A percentile compares a stretch with the other conserved stretches of the same genome.
These are phyloP conservation scores for Myiozetetes cayanensis DNA, from an alignment of 2,113 vertebrate species.

Conservation along the genomic window DNA sequence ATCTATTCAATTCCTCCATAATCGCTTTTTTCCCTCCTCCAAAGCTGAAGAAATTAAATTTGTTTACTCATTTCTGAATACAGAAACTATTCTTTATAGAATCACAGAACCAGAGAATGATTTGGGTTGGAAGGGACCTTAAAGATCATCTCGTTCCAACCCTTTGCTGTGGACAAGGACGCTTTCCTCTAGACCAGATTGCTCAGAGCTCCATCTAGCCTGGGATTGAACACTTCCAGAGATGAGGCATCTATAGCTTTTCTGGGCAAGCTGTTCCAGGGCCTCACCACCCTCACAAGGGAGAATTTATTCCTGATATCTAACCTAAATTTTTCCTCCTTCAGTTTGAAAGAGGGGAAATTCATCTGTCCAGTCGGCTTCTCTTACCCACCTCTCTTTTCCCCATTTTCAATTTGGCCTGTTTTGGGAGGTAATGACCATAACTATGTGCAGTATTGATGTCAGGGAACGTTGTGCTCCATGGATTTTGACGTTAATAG, in stretches of 20 bases:
- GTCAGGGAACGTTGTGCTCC: background rate
- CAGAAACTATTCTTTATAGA: background rate
- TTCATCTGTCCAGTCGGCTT: background rate
- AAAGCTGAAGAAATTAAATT: background rate
- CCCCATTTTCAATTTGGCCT: background rate
- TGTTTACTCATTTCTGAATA: background rate
- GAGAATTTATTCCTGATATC: background rate
- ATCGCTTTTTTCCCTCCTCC: rapidly evolving
- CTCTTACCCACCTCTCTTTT: background rate
- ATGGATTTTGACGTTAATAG: background rate
- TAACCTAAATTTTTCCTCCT: background rate
- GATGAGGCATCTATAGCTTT: background rate
- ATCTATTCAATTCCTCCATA: background rate
- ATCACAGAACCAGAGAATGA: background rate
- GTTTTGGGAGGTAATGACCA: background rate
- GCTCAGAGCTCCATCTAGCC: background rate
- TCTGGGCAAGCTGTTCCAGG: background rate
- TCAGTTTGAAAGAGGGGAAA: background rate
- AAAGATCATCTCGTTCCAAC: background rate
- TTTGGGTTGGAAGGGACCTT: background rate
- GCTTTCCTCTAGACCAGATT: background rate
- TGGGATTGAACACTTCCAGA: background rate
- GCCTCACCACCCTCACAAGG: background rate
- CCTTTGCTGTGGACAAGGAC: background rate
- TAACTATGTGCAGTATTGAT: background rate